phyloP scores from a whole-genome alignment of 1,140 invertebrate species.

The Wasmannia auropunctata region DNA sequence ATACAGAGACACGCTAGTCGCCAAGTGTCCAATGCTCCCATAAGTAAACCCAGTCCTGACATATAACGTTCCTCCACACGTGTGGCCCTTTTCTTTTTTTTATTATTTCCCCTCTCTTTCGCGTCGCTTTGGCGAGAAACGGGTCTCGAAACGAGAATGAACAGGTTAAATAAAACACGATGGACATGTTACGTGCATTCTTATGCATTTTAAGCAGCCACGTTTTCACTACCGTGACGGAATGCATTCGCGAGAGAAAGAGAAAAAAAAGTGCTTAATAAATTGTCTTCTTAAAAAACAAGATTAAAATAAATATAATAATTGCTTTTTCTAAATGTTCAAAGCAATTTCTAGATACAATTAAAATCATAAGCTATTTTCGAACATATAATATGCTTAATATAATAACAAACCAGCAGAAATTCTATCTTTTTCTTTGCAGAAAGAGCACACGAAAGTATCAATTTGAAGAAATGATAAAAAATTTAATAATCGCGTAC shows the following conservation, averaged over 20 bases:
- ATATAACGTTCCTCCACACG: slow-evolving; percentile 39
- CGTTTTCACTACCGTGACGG: slow-evolving; percentile 25
- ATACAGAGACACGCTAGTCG: not conserved
- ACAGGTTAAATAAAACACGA: slow-evolving; percentile 44
- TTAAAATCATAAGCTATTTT: not conserved
- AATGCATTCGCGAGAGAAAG: not conserved
- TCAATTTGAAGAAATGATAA: not conserved
- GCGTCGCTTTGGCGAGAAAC: not conserved
- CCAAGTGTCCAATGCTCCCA: slow-evolving; percentile 32
- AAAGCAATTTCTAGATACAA: not conserved
- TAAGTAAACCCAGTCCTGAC: slow-evolving; percentile 48
- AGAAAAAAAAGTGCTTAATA: not conserved
- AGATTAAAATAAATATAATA: not conserved
- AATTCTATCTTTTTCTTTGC: not conserved
- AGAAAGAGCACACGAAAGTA: not conserved
- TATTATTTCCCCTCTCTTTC: not conserved
- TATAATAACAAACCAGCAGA: not conserved
- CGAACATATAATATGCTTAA: not conserved
- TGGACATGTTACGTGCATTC: not conserved
- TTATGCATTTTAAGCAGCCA: slow-evolving; percentile 21
- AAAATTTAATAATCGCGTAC: not conserved
- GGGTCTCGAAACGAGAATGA: slow-evolving; percentile 34
- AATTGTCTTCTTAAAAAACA: not conserved
- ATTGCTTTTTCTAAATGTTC: not conserved
- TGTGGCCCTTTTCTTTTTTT: not conserved